Evolutionary conservation across 2,797 vertebrate species (phyloP).

Genomic region (Megaceryle alcyon): DNA sequence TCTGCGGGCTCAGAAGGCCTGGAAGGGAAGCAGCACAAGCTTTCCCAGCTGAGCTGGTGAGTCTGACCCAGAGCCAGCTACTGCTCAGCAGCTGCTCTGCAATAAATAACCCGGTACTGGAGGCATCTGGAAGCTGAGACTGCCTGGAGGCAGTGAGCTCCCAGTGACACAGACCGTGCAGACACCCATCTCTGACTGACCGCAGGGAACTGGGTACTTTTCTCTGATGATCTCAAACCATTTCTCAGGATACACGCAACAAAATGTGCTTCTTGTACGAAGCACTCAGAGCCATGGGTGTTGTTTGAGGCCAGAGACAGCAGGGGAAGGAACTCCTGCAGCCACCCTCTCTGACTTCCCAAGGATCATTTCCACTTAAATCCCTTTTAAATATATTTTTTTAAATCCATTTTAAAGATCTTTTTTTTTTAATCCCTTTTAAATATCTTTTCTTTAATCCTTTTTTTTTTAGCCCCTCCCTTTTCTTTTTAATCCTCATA

Average conservation of each 20-base stretch:
- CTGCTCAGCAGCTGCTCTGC: background rate
- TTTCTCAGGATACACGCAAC: background rate
- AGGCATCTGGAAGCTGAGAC: background rate
- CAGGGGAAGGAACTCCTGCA: background rate
- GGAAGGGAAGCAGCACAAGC: background rate
- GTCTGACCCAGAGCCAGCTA: background rate
- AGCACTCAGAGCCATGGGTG: background rate
- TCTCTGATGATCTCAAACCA: background rate
- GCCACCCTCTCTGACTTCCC: background rate
- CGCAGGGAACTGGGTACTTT: background rate
- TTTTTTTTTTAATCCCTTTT: no score
- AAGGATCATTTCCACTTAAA: background rate
- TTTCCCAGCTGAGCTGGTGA: background rate
- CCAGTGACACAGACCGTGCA: background rate
- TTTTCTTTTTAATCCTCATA: background rate
- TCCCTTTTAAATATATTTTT: background rate
- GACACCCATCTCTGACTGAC: background rate
- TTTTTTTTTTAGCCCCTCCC: background rate
- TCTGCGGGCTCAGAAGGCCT: slow-evolving; percentile 92
- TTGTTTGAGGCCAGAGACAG: background rate
- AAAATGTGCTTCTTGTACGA: background rate
- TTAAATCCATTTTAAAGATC: background rate
- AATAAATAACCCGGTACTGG: background rate
- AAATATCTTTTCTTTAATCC: background rate
- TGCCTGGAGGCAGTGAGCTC: background rate